A percentile compares a stretch with the other conserved stretches of the same genome.
These are phyloP conservation scores for Epizoanthus ramosus DNA, from an alignment of 92 coral and sea anemone species.

Conservation along the genomic window DNA sequence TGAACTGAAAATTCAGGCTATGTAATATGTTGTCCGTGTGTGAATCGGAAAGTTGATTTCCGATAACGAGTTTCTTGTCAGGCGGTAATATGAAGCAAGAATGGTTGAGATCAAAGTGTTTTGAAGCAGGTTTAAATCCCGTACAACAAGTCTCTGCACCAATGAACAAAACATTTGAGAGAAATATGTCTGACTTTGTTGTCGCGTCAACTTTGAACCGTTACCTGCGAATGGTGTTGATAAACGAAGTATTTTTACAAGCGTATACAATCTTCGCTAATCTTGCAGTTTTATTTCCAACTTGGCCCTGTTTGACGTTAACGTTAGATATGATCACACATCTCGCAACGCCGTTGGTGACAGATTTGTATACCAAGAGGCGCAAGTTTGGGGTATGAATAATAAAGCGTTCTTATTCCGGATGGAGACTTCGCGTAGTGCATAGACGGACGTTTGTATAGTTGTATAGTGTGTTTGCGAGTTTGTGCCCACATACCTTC, in stretches of 20 bases:
- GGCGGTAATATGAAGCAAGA: too few species aligned
- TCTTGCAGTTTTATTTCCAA: not conserved
- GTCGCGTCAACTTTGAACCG: not conserved
- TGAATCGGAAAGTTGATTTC: too few species aligned
- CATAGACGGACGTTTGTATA: too few species aligned
- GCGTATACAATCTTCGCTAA: not conserved
- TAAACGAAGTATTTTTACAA: not conserved
- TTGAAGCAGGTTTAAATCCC: too few species aligned
- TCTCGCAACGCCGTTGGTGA: not conserved
- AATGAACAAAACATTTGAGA: too few species aligned
- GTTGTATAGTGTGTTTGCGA: too few species aligned
- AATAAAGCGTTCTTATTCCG: not conserved
- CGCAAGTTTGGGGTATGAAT: not conserved
- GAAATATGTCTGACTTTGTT: too few species aligned
- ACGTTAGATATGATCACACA: conserved; percentile 2
- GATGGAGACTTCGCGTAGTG: not conserved
- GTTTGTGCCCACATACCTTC: too few species aligned
- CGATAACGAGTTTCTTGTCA: too few species aligned
- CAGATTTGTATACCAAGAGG: not conserved
- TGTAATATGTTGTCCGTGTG: not conserved
- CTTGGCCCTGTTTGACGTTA: not conserved
- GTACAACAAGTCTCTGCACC: too few species aligned
- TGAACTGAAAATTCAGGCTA: not conserved
- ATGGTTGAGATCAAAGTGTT: too few species aligned
- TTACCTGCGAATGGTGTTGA: not conserved